Evolutionary conservation across 1,140 invertebrate genomes (phyloP), one percentile per base, ranked within the genome.

Genomic region (Samia ricini): DNA sequence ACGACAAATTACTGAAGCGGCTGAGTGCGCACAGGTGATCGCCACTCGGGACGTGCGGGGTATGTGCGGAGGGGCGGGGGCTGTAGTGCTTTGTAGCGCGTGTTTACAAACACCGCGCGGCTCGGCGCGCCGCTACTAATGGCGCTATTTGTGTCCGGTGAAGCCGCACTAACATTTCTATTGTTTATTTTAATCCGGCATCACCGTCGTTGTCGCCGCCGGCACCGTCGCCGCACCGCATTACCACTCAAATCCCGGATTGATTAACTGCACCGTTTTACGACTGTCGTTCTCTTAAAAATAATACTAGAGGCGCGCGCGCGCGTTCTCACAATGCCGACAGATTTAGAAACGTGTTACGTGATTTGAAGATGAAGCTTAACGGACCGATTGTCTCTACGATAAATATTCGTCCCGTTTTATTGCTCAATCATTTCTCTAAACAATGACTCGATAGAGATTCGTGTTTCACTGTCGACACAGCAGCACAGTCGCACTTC

Each of bases 81-180:
- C n/a, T n/a, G n/a, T n/a, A n/a, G n/a, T n/a, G n/a, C n/a, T n/a
- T n/a, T n/a, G n/a, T 63, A 22, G 33, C 50, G 65, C 61, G 67
- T 80, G 75, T 79, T 79, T 79, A 77, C 77, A 73, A 77, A 79
- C 77, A 76, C 60, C 36, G 8, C 57, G 59, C 63, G 63, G 6
- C 26, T 5, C 26, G 26, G 10, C 33, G 33, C 33, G 33, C 10
- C 33, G 8, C 33, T 3, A 15, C 74, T 81, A 76, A 81, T 79
- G 73, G 66, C 54, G 69, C 68, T 69, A 75, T 75, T 71, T 66
- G 62, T 26, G 63, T 57, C 29, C 52, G 50, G 5, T n/a, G 20
- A n/a, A 22, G 54, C 22, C 20, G 56, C 33, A 23, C 21, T 29
- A 50, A 22, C 50, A 21, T 52, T 36, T 60, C 61, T 63, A 68